Evolutionary conservation across 2,888 invertebrate genomes (phyloP), one percentile per base, ranked within the genome.

Genomic region (Creontiades dilutus): DNA sequence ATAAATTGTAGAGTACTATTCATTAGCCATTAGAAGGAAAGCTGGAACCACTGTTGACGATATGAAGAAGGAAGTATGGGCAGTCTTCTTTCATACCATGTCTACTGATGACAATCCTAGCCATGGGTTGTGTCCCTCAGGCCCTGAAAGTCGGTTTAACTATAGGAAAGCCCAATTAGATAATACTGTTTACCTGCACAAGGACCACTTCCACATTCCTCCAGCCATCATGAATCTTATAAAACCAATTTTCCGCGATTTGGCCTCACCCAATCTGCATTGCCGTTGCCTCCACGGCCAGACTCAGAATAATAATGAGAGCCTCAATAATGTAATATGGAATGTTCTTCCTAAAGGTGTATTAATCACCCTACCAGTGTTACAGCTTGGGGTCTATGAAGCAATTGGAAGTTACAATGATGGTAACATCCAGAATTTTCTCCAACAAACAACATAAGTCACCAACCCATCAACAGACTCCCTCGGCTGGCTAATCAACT

Each of bases 41-140:
- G 57, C 90, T 14, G 78, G 92, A 82, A 90, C 91, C 19, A 68
- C 91, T 11, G 0, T 47, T 0, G 91, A 91, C 81, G 86, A 91
- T 12, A 92, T 92, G 92, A 92, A 91, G 82, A 91, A 91, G 85
- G 92, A 90, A 9, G 90, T 92, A 68, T 92, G 92, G 92, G 92
- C 92, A 7, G 91, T 91, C 12, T 92, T 91, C 86, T 91, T 90
- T 14, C 82, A 82, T 82, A 19, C 27, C 3, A 12, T 19, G 23
- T 82, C 82, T 4, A 5, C 82, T 7, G 27, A 82, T 52, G 19
- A 48, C 16, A 0, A 48, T 7, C 82, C 82, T 19, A 27, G 23
- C 27, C 82, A 92, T 84, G 84, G 91, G 12, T 55, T 91, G 47
- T 92, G 92, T 91, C 92, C 92, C 14, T 61, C 47, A 55, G 92